Evolutionary conservation across 30 jellyfish, hydroid and myxozoan genomes (phyloP), one percentile per base, ranked within the genome.

Genomic region (Mastigias papua): DNA sequence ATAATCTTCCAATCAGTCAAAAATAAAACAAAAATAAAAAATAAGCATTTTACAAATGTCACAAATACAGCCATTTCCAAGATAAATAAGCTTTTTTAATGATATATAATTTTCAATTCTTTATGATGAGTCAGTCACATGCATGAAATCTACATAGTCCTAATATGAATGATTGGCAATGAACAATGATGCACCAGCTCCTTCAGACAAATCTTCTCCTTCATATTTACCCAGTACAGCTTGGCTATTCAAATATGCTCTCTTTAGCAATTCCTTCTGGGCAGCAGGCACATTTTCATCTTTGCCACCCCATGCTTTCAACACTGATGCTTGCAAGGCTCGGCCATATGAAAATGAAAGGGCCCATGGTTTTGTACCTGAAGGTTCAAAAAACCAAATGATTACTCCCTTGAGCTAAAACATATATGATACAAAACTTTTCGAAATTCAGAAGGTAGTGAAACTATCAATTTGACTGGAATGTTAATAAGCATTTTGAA

Each of bases 281-380:
- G 99, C 99, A 5, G 92, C 96, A 1, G 91, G 87, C 1, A 97
- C 96, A 48, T 92, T 92, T 76, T 97, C 99, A 8, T 34, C 60
- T 37, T 97, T 97, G n/a, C 99, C 99, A 31, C 90, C 95, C 99
- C 99, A 97, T 69, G 97, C 98, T 32, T 80, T 84, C 84, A 97
- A 63, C 16, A 90, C 98, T 23, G 97, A 81, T 22, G 98, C 98
- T 73, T 97, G 99, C 78, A 97, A 82, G 21, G 99, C 99, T 32
- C 99, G 98, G 34, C 98, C 99, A 82, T 87, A 97, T 16, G 98
- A 91, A 88, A 97, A 97, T 23, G 99, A 74, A 32, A 97, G 92
- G 1, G 99, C 96, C 99, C 99, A 97, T 2, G 99, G 99, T 68
- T 86, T 91, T 76, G 50, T 82, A 23, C 96, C 99, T 96, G 85